Evolutionary conservation across 1,140 invertebrate genomes (phyloP), one percentile per base, ranked within the genome.

Genomic region (Scaptomyza montana): DNA sequence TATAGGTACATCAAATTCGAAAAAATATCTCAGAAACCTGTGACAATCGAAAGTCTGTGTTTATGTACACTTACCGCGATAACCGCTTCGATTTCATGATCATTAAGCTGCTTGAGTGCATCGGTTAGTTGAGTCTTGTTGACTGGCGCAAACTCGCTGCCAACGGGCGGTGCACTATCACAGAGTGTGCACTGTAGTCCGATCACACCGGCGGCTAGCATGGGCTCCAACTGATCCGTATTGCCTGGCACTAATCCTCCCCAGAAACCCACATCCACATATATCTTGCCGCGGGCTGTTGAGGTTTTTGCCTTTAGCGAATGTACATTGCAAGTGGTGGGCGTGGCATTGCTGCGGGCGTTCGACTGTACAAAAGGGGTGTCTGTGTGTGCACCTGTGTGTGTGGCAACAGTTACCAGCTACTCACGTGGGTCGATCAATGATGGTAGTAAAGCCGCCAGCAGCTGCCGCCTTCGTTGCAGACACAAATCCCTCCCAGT

Each of bases 171-270:
- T 0, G 90, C 59, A 59, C 94, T 95, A 3, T 94, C 93, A 75
- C 94, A 94, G 4, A 96, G 91, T 62, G 96, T 96, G 87, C 95
- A 96, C 92, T 96, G 96, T 61, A 96, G 95, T 4, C 95, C 96
- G 6, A 95, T 93, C 0, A 96, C 95, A 13, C 95, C 95, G 46
- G 93, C 94, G 1, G 93, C 91, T 8, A 96, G 91, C 68, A 96
- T 91, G 30, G 93, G 91, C 49, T 90, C 82, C 33, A 96, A 81
- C 19, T 95, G 94, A 78, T 93, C 91, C 0, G 8, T 21, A 19
- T 92, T 95, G 60, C 93, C 94, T 6, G 94, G 94, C 55, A 95
- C 93, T 0, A 96, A 92, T 7, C 95, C 95, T 25, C 95, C 95
- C 95, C 95, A 96, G 90, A 96, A 96, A 8, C 93, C 95, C 30